These are phyloP conservation scores for Propsilocerus akamusi DNA, from an alignment of 1,140 invertebrate genomes.

Conservation along the genomic window DNA sequence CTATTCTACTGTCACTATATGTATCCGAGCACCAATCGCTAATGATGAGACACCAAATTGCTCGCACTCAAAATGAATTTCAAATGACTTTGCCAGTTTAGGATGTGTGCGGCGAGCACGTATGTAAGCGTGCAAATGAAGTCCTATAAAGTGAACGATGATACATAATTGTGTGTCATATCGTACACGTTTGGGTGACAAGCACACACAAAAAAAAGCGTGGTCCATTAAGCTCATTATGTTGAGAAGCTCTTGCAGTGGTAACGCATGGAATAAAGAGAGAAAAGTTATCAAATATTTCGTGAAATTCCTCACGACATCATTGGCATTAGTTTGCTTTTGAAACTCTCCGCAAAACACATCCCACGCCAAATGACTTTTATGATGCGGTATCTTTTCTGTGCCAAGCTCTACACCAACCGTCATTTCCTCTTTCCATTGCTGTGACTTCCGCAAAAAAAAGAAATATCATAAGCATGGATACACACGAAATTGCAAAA, in stretches of 20 bases:
- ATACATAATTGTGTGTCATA: conserved; percentile 4
- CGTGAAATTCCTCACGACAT: no score
- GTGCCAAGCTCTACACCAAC: background rate
- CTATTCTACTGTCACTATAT: background rate
- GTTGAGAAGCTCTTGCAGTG: background rate
- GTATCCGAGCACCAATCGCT: background rate
- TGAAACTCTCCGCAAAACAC: no score
- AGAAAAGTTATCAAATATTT: no score
- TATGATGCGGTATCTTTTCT: background rate
- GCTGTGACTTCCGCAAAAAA: background rate
- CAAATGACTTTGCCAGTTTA: background rate
- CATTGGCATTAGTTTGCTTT: no score
- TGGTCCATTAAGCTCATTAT: background rate
- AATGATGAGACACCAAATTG: background rate
- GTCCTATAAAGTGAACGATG: background rate
- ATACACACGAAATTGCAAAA: background rate
- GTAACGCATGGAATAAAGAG: background rate
- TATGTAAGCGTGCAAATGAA: background rate
- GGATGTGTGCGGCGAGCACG: background rate
- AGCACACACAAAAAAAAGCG: background rate
- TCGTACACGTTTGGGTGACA: background rate
- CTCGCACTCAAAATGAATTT: conserved; percentile 2
- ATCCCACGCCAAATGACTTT: background rate
- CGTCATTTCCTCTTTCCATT: background rate
- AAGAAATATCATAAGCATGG: background rate